Percentiles rank a stretch among this genome's conserved stretches.
These are phyloP conservation scores for Genyomyrus donnyi DNA, from an alignment of 2,113 vertebrate genomes.

Conservation along the genomic window DNA sequence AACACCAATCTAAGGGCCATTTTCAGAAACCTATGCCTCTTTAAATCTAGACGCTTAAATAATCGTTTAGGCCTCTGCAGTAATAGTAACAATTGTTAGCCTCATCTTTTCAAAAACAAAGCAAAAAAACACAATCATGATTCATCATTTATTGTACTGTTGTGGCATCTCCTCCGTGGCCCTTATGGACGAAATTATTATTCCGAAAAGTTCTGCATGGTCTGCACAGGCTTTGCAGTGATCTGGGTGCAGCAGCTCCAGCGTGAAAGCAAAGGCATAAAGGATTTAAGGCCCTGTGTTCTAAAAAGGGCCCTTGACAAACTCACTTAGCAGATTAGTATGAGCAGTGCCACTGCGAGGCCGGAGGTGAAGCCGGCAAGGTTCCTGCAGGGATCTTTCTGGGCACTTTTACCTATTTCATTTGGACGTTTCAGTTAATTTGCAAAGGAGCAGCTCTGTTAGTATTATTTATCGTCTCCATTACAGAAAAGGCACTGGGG, in stretches of 20 bases:
- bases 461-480: slow-evolving; percentile 1
- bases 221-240: neutral
- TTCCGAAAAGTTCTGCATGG: neutral
- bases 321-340: neutral
- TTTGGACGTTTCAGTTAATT: neutral
- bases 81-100: neutral
- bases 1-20: neutral
- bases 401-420: neutral
- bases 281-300: neutral
- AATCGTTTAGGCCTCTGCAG: neutral
- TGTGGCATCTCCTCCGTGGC: neutral
- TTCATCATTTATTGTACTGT: neutral
- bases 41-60: neutral
- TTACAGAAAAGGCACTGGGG: neutral
- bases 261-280: neutral
- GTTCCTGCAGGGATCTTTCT: neutral
- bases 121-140: neutral
- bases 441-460: neutral
- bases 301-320: neutral
- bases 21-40: neutral
- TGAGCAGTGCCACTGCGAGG: neutral
- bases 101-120: neutral
- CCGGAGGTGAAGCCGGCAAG: neutral
- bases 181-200: neutral
- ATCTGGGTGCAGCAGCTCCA: neutral